A percentile compares a stretch with the other conserved stretches of the same genome.
Conservation (phyloP, 1,140 invertebrate genomes). For the Portunus trituberculatus region DNA sequence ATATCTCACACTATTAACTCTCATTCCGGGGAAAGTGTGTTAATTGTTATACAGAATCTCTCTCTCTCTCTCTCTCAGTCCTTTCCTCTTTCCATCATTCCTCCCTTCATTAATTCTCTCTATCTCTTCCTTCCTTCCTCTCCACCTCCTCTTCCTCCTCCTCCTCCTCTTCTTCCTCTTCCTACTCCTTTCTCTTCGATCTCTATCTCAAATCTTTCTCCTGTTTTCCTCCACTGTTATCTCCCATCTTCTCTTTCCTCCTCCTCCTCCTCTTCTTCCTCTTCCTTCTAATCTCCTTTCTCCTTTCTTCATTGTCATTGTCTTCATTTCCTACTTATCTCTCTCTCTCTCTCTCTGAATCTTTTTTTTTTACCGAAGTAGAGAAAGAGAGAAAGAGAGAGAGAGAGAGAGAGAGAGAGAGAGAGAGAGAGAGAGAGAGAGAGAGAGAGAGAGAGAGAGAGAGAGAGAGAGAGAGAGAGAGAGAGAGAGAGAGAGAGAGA, state of each 20-base stretch:
- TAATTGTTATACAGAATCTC: neutral
- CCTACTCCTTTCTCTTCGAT: neutral
- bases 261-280: neutral
- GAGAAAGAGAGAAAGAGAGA: neutral
- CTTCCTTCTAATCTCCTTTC: neutral
- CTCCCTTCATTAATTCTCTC: neutral
- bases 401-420: neutral
- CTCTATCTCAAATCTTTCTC: too few species aligned
- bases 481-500: slow-evolving; percentile 74
- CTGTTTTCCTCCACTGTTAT: neutral
- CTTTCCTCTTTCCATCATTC: neutral
- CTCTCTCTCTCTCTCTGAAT: too few species aligned
- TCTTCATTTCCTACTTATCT: neutral
- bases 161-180: neutral
- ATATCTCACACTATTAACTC: neutral
- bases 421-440: slow-evolving; percentile 70
- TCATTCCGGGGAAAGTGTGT: neutral
- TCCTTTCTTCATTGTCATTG: neutral
- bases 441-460: slow-evolving; percentile 63
- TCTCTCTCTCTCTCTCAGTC: neutral
- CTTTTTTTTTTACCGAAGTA: too few species aligned
- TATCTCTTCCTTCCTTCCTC: neutral
- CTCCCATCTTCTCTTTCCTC: neutral
- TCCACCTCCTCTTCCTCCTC: neutral
- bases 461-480: slow-evolving; percentile 32